Base-by-base conservation (phyloP, 2,113 vertebrate genomes). In the Rhinopomastus cyanomelas region DNA sequence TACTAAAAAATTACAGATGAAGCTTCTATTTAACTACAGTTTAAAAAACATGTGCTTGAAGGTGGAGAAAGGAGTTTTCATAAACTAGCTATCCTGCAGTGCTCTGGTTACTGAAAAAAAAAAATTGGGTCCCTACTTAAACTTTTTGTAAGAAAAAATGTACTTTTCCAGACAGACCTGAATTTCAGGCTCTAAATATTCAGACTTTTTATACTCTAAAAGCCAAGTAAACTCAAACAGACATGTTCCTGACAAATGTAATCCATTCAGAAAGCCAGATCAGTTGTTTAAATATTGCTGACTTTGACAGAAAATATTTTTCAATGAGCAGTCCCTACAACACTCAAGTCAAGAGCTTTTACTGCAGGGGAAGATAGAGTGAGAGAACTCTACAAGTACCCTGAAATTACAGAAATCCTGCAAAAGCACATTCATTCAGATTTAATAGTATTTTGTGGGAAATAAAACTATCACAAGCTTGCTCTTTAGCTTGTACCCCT, bases 261-360 rank as follows among this genome's bases (percentile, higher is more conserved):
- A 87, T 82, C 91, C 89, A 78, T 75, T 89, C 85, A 89, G 82
- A 92, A 93, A 88, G 82, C 69, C 79, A 74, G 82, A 60, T 81
- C 57, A 64, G 73, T 85, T 92, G 87, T 81, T 94, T 87, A 95
- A 94, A 83, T 89, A 92, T 89, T 89, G 83, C 93, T 85, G 71
- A 76, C 53, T 89, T 55, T 23, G 52, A 92, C 3, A 88, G 52
- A 92, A 72, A 83, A 26, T 79, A 89, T 42, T 80, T 66, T 82
- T 69, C 67, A 79, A 85, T 26, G 57, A 81, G 67, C 52, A 83
- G 80, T 53, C 89, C 78, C 79, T 88, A 17, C 65, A 81, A 57
- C 34, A 78, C 37, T 81, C 26, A 14, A 9, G 48, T 44, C 64
- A 60, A 42, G 65, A 78, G 76, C 61, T 94, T 87, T 85, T 83